Evolutionary conservation across 30 jellyfish, hydroid and myxozoan species (phyloP), one percentile per base, ranked within the genome.

Genomic region (Mastigias papua): DNA sequence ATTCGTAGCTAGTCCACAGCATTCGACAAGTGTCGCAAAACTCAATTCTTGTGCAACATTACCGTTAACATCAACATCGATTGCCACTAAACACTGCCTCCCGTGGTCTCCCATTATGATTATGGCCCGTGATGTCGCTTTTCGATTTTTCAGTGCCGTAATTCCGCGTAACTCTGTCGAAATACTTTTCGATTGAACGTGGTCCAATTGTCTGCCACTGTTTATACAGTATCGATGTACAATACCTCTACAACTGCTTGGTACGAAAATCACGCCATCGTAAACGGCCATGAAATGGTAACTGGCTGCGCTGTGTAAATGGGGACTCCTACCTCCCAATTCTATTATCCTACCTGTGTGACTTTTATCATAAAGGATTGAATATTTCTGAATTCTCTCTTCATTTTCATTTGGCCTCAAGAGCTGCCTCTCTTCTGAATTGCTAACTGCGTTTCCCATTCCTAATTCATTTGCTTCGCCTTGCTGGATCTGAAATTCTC

Each of bases 1-100:
- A 48, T 69, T 31, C 27, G 22, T 31, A 48, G 62, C 51, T 5
- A 69, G 60, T 69, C 80, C 80, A 19, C 80, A 69, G 51, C 62
- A 48, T 20, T 69, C 80, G 26, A 22, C 32, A 15, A 69, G 13
- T 22, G 13, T 37, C 0, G 62, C 54, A 69, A 69, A 69, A 9
- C 30, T 16, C 29, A 28, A 26, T 22, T 69, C 80, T 1, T 19
- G 30, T 15, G 27, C 33, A 10, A 69, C 58, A 2, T 69, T 60
- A 69, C 80, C 51, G 15, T 19, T 21, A 3, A 3, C 26, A 3
- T 16, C 26, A 54, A 54, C 67, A 54, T 54, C 67, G 25, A 54
- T 19, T 25, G 25, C 67, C 27, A 21, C 27, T 54, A 54, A 54
- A 54, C 67, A 19, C 25, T 54, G 9, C 25, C 67, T 10, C 27